phyloP scores from a whole-genome alignment of 2,113 vertebrate genomes.

The Calcarius ornatus region DNA sequence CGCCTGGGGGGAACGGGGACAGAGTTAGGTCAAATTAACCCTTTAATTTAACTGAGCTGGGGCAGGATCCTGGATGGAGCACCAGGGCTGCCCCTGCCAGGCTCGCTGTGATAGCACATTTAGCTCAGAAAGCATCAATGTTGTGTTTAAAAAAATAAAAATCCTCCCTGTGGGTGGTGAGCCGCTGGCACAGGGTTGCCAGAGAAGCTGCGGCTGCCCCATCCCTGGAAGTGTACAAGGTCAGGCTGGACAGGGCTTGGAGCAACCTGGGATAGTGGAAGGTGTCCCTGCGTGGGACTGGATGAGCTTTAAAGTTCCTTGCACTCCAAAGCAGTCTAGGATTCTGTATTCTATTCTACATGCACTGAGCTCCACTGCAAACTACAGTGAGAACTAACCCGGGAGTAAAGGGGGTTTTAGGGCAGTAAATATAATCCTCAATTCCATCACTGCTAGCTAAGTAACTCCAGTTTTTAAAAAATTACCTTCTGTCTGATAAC shows the following conservation, averaged over 20 bases:
- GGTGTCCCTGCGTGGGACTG: not conserved
- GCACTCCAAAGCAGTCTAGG: not conserved
- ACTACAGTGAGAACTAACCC: not conserved
- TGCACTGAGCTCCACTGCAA: not conserved
- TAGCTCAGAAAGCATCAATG: not conserved
- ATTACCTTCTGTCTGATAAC: accelerated
- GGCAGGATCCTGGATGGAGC: not conserved
- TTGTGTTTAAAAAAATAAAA: not conserved
- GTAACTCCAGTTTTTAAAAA: accelerated
- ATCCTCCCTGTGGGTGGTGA: not conserved
- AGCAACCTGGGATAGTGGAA: not conserved
- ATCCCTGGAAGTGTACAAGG: not conserved
- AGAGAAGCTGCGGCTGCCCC: not conserved
- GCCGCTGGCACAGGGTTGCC: not conserved
- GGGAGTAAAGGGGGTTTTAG: accelerated
- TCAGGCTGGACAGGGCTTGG: accelerated
- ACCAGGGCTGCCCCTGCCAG: not conserved
- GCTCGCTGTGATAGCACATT: accelerated
- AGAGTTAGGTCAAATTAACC: too few species aligned
- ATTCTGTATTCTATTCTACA: not conserved
- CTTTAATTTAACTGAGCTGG: too few species aligned
- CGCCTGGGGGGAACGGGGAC: constrained; percentile 70
- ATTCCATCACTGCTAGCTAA: accelerated
- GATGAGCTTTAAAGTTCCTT: not conserved
- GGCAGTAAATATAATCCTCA: accelerated